Evolutionary conservation across 1,140 invertebrate species (phyloP).

Genomic region (Drosophila asahinai): DNA sequence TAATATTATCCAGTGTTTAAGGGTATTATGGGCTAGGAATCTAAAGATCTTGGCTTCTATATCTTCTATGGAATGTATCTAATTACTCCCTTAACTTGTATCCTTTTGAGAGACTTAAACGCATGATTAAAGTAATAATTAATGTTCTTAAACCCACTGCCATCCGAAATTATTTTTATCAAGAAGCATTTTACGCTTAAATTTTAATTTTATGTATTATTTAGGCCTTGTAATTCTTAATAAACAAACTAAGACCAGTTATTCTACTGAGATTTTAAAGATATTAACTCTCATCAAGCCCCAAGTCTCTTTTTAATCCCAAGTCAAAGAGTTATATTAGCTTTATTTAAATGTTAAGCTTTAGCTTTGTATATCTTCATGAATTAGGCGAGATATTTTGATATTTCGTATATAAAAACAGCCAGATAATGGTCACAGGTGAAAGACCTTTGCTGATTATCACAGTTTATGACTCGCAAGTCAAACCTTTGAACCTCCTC

Average conservation of each 20-base stretch:
- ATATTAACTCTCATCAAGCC: background rate
- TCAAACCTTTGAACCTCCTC: background rate
- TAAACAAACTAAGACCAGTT: background rate
- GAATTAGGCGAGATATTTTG: background rate
- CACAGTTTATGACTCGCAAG: background rate
- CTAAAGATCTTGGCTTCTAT: background rate
- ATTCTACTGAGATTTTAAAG: background rate
- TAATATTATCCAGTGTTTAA: background rate
- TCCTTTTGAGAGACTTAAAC: no score
- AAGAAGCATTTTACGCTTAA: background rate
- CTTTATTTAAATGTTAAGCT: background rate
- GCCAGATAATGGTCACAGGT: slow-evolving; percentile 26
- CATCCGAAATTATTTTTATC: no score
- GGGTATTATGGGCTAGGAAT: background rate
- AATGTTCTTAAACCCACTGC: no score
- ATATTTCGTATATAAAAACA: slow-evolving; percentile 14
- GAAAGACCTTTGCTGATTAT: slow-evolving; percentile 46
- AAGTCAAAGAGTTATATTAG: background rate
- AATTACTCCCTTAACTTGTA: no score
- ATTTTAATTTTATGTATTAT: background rate
- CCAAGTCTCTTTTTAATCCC: background rate
- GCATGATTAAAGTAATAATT: no score
- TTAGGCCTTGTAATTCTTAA: background rate
- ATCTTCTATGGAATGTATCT: background rate
- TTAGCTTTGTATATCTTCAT: background rate